phyloP scores from a whole-genome alignment of 2,113 vertebrate genomes.

The Spea bombifrons region DNA sequence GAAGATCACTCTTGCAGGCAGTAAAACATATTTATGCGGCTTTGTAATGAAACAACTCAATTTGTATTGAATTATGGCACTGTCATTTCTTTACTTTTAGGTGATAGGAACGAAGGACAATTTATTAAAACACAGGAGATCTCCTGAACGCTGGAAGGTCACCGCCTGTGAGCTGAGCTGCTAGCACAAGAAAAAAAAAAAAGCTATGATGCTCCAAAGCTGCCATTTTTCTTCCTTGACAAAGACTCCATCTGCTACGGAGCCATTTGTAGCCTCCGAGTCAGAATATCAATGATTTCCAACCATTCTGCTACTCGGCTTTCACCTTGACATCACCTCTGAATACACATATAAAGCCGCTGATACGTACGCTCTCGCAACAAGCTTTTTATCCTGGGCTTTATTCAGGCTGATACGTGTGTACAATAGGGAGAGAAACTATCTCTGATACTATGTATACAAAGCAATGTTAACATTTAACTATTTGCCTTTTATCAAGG shows the following conservation, averaged over 20 bases:
- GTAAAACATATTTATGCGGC: slow-evolving; percentile 56
- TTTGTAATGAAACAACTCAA: slow-evolving; percentile 59
- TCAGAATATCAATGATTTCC: slow-evolving; percentile 97
- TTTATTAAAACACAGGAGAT: slow-evolving; percentile 72
- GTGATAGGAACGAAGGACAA: slow-evolving; percentile 71
- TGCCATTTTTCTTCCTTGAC: slow-evolving; percentile 96
- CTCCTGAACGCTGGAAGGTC: slow-evolving; percentile 77
- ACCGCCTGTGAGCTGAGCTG: slow-evolving; percentile 69
- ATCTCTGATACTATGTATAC: neutral
- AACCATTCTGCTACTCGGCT: slow-evolving; percentile 75
- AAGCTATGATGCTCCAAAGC: slow-evolving; percentile 72
- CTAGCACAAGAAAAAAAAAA: slow-evolving; percentile 61
- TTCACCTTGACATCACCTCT: slow-evolving; percentile 93
- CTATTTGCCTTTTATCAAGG: neutral
- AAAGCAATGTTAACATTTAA: neutral
- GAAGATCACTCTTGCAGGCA: slow-evolving; percentile 51
- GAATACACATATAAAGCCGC: slow-evolving; percentile 66
- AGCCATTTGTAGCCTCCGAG: slow-evolving; percentile 86
- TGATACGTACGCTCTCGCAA: slow-evolving; percentile 62
- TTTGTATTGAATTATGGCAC: slow-evolving; percentile 64
- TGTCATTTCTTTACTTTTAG: slow-evolving; percentile 63
- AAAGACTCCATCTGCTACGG: slow-evolving; percentile 95
- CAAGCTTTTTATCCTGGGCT: slow-evolving; percentile 54
- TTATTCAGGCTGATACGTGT: slow-evolving; percentile 58
- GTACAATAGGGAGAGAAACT: slow-evolving; percentile 47